Percentiles rank a stretch among this genome's conserved stretches.
Conservation (phyloP, 2,797 vertebrate genomes). For the Melopsittacus undulatus region DNA sequence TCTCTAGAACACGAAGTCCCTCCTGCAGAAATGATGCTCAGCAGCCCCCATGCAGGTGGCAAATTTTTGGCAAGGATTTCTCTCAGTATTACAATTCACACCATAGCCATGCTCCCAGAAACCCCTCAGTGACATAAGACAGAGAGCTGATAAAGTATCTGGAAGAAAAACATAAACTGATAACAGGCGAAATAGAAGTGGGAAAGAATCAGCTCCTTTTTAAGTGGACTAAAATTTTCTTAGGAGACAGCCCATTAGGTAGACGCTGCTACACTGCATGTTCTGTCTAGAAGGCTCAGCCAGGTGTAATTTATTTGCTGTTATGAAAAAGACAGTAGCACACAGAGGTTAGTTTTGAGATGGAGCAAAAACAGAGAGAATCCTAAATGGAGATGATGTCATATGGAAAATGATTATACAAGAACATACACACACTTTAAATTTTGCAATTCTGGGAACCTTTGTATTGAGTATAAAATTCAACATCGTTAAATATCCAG, state of each 20-base stretch:
- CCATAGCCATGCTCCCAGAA: no score
- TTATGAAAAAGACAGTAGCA: background rate
- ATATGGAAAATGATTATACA: background rate
- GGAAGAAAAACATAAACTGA: background rate
- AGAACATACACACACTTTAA: background rate
- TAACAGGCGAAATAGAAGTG: background rate
- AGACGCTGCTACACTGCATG: background rate
- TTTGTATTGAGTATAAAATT: constrained; percentile 31
- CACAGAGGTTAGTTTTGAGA: background rate
- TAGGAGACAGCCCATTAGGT: background rate
- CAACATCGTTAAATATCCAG: constrained; percentile 46
- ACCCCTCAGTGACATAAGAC: background rate
- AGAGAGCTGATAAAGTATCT: background rate
- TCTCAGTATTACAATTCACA: no score
- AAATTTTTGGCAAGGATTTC: background rate
- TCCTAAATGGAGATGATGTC: background rate
- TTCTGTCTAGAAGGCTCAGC: background rate
- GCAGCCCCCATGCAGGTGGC: background rate
- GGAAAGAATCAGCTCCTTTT: background rate
- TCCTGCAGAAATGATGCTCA: background rate
- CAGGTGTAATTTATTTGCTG: background rate
- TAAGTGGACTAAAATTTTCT: background rate
- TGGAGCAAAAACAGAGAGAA: background rate
- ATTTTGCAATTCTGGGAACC: constrained; percentile 35
- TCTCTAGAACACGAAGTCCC: background rate